phyloP scores from a whole-genome alignment of 2,888 invertebrate genomes.

The Leptopilina drosophilae region DNA sequence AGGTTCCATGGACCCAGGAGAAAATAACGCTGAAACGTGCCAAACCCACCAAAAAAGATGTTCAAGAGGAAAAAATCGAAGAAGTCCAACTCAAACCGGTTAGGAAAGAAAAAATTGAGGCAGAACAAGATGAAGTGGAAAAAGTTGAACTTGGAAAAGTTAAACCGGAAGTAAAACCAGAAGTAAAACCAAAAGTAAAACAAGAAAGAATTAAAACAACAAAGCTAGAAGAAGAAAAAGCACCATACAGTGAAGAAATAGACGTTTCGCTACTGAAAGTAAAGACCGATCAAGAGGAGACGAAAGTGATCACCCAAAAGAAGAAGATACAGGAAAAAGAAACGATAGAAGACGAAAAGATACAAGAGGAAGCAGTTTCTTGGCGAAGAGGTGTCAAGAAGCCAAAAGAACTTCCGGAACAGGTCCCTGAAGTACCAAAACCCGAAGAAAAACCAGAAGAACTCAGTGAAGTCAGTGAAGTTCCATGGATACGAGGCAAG shows the following conservation, averaged over 20 bases:
- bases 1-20: too few relatives aligned
- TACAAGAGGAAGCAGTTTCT: conserved; percentile 64
- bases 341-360: conserved; percentile 72
- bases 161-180: too few relatives aligned
- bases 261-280: not conserved
- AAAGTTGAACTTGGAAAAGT: too few relatives aligned
- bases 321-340: conserved; percentile 56
- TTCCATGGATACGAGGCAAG: conserved; percentile 66
- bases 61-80: too few relatives aligned
- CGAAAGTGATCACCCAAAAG: conserved; percentile 27
- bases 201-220: too few relatives aligned
- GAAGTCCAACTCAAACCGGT: too few relatives aligned
- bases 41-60: too few relatives aligned
- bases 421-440: conserved; percentile 46
- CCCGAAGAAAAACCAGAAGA: conserved; percentile 61
- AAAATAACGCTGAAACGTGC: too few relatives aligned
- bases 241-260: conserved; percentile 5
- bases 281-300: conserved; percentile 46
- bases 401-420: conserved; percentile 52
- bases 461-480: conserved; percentile 54
- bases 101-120: conserved; percentile 67
- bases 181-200: too few relatives aligned
- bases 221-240: conserved; percentile 73
- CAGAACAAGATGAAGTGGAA: conserved; percentile 56
- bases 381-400: conserved; percentile 57